Conservation (phyloP, 64 coral and sea anemone species). For the Acropora tenuis region DNA sequence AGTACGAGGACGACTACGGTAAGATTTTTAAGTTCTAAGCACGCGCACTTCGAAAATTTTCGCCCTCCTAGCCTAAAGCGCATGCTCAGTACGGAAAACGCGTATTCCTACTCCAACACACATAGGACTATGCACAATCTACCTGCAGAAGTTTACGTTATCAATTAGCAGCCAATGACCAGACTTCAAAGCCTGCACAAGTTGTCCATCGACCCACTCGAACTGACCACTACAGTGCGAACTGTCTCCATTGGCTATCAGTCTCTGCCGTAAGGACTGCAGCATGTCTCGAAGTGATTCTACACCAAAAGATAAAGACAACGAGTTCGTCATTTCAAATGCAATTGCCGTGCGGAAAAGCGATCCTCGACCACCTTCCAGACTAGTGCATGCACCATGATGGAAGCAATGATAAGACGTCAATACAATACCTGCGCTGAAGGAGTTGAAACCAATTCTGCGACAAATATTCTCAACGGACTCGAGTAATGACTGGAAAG, state of each 20-base stretch:
- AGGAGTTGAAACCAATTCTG: not conserved
- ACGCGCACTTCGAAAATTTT: no score
- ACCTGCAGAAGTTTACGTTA: slow-evolving; percentile 99
- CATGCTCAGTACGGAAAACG: no score
- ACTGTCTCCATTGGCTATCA: slow-evolving; percentile 64
- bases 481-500: not conserved
- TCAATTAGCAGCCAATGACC: slow-evolving; percentile 97
- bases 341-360: no score
- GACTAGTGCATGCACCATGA: not conserved
- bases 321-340: not conserved
- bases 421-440: not conserved
- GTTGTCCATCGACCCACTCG: slow-evolving; percentile 97
- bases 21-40: no score
- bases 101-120: no score
- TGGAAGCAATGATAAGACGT: not conserved
- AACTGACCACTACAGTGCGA: slow-evolving; percentile 91
- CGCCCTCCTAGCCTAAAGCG: no score
- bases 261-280: slow-evolving; percentile 39
- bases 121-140: not conserved
- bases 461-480: not conserved
- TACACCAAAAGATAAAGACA: not conserved
- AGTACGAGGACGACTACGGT: no score
- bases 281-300: not conserved
- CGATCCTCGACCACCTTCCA: no score
- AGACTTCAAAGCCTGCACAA: slow-evolving; percentile 85